Percentiles rank a stretch among this genome's conserved stretches.
These are phyloP conservation scores for Cosmopolites sordidus DNA, from an alignment of 2,888 invertebrate genomes.

Conservation along the genomic window DNA sequence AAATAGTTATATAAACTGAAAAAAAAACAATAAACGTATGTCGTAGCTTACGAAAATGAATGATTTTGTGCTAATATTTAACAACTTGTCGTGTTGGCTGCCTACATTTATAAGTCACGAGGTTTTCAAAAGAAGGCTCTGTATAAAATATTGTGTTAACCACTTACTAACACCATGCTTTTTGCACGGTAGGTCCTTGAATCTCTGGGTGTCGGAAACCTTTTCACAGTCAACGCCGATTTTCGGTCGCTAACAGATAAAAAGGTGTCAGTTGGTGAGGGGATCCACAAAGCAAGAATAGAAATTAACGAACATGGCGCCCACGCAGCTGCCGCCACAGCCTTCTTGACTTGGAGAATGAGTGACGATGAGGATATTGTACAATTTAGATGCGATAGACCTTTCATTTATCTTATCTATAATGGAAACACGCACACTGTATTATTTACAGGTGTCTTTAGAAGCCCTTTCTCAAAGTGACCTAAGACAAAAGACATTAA, in stretches of 20 bases:
- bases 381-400: conserved; percentile 76
- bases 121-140: too few species aligned
- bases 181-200: conserved; percentile 47
- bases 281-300: conserved; percentile 77
- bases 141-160: not conserved
- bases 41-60: too few species aligned
- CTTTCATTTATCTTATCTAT: conserved; percentile 78
- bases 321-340: conserved; percentile 81
- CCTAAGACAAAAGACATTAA: too few species aligned
- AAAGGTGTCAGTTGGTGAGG: conserved; percentile 52
- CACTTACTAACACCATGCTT: conserved; percentile 22
- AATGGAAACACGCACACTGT: conserved; percentile 62
- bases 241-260: conserved; percentile 53
- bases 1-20: too few species aligned
- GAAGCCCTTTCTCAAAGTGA: conserved; percentile 16
- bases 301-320: conserved; percentile 81
- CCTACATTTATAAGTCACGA: too few species aligned
- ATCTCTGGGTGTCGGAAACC: conserved; percentile 54
- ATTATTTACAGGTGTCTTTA: conserved; percentile 59
- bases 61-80: too few species aligned
- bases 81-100: too few species aligned
- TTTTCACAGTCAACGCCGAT: conserved; percentile 53
- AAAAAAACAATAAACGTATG: too few species aligned
- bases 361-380: conserved; percentile 48
- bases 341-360: conserved; percentile 77